These are phyloP conservation scores for Ranitomeya imitator DNA, from an alignment of 2,113 vertebrate species.

Conservation along the genomic window DNA sequence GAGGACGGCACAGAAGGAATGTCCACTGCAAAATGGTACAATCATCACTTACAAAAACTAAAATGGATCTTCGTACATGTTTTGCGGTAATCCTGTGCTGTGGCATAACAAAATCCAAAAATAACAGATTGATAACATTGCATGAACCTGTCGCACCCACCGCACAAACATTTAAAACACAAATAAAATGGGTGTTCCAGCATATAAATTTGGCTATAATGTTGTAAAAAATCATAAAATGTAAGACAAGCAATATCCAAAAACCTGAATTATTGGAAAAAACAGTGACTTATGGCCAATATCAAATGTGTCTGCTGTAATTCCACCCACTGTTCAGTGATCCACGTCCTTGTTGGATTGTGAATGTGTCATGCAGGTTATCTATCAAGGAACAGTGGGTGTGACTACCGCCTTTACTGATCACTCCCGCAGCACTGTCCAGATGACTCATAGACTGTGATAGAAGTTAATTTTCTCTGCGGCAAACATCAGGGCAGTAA, in stretches of 20 bases:
- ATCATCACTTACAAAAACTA: conserved; percentile 79
- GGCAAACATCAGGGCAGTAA: too few relatives aligned
- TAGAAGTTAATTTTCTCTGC: too few relatives aligned
- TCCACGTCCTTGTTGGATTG: too few relatives aligned
- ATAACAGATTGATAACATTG: conserved; percentile 57
- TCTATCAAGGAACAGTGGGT: too few relatives aligned
- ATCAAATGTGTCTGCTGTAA: too few relatives aligned
- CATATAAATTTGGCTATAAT: not conserved
- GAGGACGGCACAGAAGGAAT: conserved; percentile 42
- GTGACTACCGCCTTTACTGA: too few relatives aligned
- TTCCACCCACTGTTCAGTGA: too few relatives aligned
- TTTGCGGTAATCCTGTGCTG: conserved; percentile 74
- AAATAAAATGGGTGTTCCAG: not conserved
- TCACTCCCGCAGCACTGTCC: too few relatives aligned
- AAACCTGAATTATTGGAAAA: not conserved
- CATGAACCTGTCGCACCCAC: not conserved
- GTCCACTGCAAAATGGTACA: conserved; percentile 54
- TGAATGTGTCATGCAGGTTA: too few relatives aligned
- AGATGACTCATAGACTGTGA: too few relatives aligned
- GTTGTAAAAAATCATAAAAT: not conserved
- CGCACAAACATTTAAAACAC: not conserved
- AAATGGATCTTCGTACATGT: conserved; percentile 76
- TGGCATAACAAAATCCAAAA: conserved; percentile 73
- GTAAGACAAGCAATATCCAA: not conserved
- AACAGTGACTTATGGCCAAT: not conserved